These are phyloP conservation scores for Philopedon plagiatum DNA, from an alignment of 2,888 invertebrate species.

Conservation along the genomic window DNA sequence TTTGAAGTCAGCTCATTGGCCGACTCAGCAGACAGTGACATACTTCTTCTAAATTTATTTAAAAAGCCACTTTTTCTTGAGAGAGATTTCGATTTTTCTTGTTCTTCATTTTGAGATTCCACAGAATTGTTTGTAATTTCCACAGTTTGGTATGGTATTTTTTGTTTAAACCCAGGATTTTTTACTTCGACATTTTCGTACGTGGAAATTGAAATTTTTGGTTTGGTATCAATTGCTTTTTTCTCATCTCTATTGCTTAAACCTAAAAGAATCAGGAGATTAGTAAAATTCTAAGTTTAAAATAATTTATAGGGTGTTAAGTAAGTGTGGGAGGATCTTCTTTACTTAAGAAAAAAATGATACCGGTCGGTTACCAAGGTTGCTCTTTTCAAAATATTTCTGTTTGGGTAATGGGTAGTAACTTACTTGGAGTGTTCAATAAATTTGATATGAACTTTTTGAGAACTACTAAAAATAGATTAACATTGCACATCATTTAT, in stretches of 20 bases:
- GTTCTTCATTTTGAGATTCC: slow-evolving; percentile 38
- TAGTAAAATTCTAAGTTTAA: background rate
- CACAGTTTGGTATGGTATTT: slow-evolving; percentile 29
- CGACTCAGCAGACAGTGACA: slow-evolving; percentile 73
- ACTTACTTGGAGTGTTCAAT: too few species aligned
- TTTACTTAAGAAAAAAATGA: too few species aligned
- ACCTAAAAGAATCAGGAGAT: slow-evolving; percentile 5
- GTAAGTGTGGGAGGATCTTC: too few species aligned
- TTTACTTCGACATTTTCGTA: slow-evolving; percentile 40
- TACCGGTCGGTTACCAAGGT: too few species aligned
- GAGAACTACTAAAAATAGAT: too few species aligned
- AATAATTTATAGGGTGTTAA: too few species aligned
- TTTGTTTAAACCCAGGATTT: slow-evolving; percentile 12
- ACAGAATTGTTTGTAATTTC: slow-evolving; percentile 34
- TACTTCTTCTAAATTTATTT: slow-evolving; percentile 75
- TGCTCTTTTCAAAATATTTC: too few species aligned
- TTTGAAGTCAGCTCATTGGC: slow-evolving; percentile 71
- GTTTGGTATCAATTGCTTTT: slow-evolving; percentile 20
- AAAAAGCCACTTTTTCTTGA: slow-evolving; percentile 58
- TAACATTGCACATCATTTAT: too few species aligned
- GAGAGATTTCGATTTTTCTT: slow-evolving; percentile 36
- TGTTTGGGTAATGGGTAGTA: too few species aligned
- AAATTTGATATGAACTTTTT: too few species aligned
- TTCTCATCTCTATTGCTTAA: slow-evolving; percentile 36
- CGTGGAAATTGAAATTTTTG: slow-evolving; percentile 2